Conservation (phyloP, 2,797 vertebrate genomes). For the Phataginus tetradactyla region DNA sequence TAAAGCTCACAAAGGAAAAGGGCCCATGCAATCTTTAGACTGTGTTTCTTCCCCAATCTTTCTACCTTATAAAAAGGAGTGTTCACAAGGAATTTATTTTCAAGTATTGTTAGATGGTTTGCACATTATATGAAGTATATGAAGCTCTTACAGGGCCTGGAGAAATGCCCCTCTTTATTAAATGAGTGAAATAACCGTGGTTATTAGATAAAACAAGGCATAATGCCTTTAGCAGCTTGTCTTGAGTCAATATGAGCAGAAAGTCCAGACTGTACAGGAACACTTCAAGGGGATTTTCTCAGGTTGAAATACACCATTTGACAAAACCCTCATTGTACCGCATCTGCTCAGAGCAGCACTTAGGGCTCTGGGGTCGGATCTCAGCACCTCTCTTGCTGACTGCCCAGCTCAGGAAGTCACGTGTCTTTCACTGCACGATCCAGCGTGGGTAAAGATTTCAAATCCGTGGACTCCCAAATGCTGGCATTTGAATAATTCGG, state of each 20-base stretch:
- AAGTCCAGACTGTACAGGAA: neutral
- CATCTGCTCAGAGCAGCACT: rapidly evolving
- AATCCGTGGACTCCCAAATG: neutral
- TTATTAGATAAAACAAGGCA: neutral
- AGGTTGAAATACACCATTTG: neutral
- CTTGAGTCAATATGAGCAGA: neutral
- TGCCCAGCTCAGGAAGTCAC: rapidly evolving
- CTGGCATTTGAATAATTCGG: slow-evolving; percentile 26
- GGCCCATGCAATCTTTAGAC: neutral
- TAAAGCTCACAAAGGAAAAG: neutral
- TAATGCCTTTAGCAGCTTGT: neutral
- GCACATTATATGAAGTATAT: neutral
- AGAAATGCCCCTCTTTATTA: neutral
- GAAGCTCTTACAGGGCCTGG: neutral
- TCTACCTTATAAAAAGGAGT: neutral
- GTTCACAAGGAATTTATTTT: neutral
- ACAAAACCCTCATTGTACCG: neutral
- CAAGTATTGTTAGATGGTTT: neutral
- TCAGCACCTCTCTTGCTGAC: too few relatives aligned
- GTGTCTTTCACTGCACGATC: rapidly evolving
- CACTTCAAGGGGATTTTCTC: neutral
- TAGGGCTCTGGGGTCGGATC: neutral
- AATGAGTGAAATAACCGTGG: neutral
- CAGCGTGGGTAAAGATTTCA: neutral
- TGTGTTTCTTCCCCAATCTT: neutral